phyloP scores from a whole-genome alignment of 2,113 vertebrate species.

The Planiliza haematocheilus region DNA sequence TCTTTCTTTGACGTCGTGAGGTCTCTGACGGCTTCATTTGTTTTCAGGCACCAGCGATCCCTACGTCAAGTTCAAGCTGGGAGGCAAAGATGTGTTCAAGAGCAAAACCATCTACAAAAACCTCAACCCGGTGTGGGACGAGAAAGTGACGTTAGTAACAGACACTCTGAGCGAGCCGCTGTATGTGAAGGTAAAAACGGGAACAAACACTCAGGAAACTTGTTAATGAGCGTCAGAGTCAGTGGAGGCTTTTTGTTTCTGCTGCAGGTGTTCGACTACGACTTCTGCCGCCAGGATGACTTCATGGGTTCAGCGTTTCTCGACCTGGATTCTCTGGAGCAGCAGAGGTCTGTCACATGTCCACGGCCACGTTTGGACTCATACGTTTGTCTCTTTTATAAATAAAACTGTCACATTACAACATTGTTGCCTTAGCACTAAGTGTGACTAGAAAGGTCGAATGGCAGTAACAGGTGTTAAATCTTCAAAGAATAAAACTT shows the following conservation, averaged over 20 bases:
- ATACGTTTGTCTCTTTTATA: no score
- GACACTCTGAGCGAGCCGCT: slow-evolving; percentile 88
- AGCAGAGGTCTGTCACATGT: slow-evolving; percentile 82
- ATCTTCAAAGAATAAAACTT: no score
- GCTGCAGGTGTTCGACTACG: slow-evolving; percentile 95
- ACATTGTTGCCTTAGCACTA: no score
- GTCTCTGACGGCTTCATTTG: background rate
- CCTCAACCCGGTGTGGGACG: slow-evolving; percentile 97
- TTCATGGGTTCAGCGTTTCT: slow-evolving; percentile 96
- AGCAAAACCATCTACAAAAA: slow-evolving; percentile 95
- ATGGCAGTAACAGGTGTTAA: no score
- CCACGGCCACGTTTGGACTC: no score
- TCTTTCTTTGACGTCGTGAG: no score
- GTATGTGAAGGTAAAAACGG: slow-evolving; percentile 90
- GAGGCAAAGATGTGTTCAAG: slow-evolving; percentile 93
- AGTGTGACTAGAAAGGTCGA: no score
- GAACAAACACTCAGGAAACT: background rate
- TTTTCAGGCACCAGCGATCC: slow-evolving; percentile 93
- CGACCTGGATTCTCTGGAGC: slow-evolving; percentile 89
- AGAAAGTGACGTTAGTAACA: slow-evolving; percentile 85
- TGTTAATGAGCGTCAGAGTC: background rate
- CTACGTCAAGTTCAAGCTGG: slow-evolving; percentile 96
- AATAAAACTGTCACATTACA: no score
- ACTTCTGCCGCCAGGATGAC: slow-evolving; percentile 97
- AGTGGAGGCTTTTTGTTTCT: background rate